Base-by-base conservation (phyloP, 2,113 vertebrate species). In the Orycteropus afer region DNA sequence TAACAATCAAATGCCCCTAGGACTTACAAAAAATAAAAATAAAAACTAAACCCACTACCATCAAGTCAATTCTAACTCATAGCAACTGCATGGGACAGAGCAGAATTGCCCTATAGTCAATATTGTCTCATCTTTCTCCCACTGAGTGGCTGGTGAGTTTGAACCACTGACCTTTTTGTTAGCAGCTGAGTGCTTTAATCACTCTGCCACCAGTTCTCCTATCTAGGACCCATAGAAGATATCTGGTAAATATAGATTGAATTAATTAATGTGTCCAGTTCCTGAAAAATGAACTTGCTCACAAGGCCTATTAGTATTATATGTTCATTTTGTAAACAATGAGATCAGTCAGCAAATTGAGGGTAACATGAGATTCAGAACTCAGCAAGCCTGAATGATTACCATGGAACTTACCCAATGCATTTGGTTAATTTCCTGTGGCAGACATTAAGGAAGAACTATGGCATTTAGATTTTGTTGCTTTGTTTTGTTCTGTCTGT, bases 271-370 rank as follows among this genome's bases (percentile, higher is more conserved):
- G 22, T 51, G 20, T 47, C 82, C 5, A 92, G 65, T 37, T 94
- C 27, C 78, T 89, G 83, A 93, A 94, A 90, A 92, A 83, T 47
- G 37, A 51, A 89, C 20, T 78, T 84, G 2, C 22, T 87, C 45
- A 29, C 37, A 34, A 78, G 51, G n/a, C 23, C 37, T 73, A n/a
- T 88, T 51, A 84, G 12, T 15, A 71, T 83, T 0, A 1, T 14
- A 14, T 86, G 20, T 69, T 90, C 49, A 67, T 93, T 83, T 85
- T 57, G 55, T 42, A 86, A 61, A 84, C 49, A 92, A 45, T 40
- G 34, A 55, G 15, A 91, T 87, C 13, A 49, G 23, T 78, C 15
- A 92, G 81, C 69, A 93, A 55, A 73, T 55, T 86, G 17, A 63
- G 5, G 42, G n/a, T 25, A 69, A 32, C 25, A 53, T 3, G 11